phyloP scores from a whole-genome alignment of 2,797 vertebrate genomes.

The Oophaga sylvatica region DNA sequence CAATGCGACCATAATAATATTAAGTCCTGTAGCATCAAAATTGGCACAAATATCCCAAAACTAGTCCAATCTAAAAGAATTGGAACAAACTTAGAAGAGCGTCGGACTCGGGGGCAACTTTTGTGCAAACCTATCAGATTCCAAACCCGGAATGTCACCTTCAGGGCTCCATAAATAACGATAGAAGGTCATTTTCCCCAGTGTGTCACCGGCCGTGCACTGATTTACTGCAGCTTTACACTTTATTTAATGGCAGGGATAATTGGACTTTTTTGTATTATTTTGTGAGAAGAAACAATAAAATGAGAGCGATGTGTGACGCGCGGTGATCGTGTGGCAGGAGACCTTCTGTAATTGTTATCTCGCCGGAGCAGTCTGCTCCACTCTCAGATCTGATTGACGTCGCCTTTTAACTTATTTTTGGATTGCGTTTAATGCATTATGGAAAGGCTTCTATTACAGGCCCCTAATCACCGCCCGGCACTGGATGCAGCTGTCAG shows the following conservation, averaged over 20 bases:
- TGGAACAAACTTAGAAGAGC: no score
- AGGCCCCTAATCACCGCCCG: not conserved
- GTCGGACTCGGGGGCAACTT: no score
- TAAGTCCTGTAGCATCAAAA: no score
- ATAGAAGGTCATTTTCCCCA: not conserved
- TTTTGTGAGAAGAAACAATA: not conserved
- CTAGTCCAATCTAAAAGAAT: no score
- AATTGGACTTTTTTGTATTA: not conserved
- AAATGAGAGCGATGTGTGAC: not conserved
- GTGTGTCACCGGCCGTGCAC: not conserved
- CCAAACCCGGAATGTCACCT: not conserved
- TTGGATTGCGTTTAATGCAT: not conserved
- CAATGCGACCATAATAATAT: no score
- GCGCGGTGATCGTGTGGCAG: no score
- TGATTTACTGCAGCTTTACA: not conserved
- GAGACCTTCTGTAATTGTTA: not conserved
- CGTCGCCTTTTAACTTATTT: constrained; percentile 36
- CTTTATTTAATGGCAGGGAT: not conserved
- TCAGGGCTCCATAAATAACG: not conserved
- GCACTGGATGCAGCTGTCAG: not conserved
- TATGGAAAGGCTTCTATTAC: constrained; percentile 19
- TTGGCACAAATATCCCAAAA: no score
- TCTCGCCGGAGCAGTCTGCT: constrained; percentile 13
- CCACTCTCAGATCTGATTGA: constrained; percentile 28
- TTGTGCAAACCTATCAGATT: no score